phyloP scores from a whole-genome alignment of 1,140 invertebrate genomes.

The Drosophila grimshawi region DNA sequence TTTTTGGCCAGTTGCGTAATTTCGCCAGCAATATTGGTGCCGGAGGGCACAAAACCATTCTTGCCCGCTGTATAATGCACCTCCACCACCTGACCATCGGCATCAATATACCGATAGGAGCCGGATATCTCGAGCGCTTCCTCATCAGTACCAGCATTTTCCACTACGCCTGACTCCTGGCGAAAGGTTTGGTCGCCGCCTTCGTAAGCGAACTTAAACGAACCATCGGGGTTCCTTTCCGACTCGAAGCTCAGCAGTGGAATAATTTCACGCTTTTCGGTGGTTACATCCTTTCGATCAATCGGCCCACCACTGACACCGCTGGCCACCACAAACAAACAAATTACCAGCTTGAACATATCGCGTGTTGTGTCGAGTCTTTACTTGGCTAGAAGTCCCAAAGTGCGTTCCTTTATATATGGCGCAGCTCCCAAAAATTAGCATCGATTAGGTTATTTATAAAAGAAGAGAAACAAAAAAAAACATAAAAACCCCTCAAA shows the following conservation, averaged over 20 bases:
- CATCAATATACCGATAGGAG: constrained; percentile 87
- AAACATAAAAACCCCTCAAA: constrained; percentile 39
- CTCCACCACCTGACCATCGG: constrained; percentile 89
- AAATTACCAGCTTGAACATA: constrained; percentile 65
- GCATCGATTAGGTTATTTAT: constrained; percentile 64
- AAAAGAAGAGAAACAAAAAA: background rate
- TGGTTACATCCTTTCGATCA: constrained; percentile 27
- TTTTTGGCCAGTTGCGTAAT: constrained; percentile 64
- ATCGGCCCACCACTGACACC: constrained; percentile 44
- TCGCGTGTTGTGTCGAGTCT: constrained; percentile 31
- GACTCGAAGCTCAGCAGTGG: constrained; percentile 60
- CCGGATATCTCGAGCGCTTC: constrained; percentile 79
- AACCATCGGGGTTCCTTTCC: constrained; percentile 65
- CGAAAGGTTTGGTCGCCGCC: constrained; percentile 63
- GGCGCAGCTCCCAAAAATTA: constrained; percentile 50
- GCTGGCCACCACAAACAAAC: constrained; percentile 52
- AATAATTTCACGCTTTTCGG: constrained; percentile 56
- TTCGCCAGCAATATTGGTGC: constrained; percentile 86
- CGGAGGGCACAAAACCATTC: constrained; percentile 87
- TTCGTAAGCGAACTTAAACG: constrained; percentile 70
- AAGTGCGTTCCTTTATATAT: constrained; percentile 58
- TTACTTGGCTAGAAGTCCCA: constrained; percentile 57
- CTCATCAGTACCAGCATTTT: constrained; percentile 70
- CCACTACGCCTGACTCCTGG: constrained; percentile 53
- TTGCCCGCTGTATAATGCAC: constrained; percentile 89